Conservation (phyloP, 1,140 invertebrate species). For the Scaptomyza hsui region DNA sequence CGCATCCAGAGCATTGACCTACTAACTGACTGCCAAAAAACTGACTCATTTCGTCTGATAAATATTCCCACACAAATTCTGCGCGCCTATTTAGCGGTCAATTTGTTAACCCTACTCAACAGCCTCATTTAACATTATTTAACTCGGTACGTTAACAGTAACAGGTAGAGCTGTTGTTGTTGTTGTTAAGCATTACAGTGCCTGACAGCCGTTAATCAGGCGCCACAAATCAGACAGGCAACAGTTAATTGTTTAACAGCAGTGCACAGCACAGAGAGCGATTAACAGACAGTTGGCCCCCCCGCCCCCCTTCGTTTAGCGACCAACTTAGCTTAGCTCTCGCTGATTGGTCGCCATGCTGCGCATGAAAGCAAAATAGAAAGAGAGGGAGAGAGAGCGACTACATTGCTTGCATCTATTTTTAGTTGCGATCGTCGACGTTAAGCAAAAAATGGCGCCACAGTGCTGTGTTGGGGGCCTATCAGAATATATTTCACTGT, state of each 20-base stretch:
- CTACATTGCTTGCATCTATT: slow-evolving; percentile 19
- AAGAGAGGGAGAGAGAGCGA: not conserved
- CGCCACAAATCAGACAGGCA: slow-evolving; percentile 60
- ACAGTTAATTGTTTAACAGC: slow-evolving; percentile 40
- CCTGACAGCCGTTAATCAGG: slow-evolving; percentile 75
- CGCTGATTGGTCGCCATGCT: not conserved
- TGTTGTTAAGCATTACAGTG: slow-evolving; percentile 16
- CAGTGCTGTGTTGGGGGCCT: slow-evolving; percentile 11
- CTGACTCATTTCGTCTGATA: not conserved
- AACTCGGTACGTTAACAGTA: slow-evolving; percentile 17
- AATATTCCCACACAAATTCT: slow-evolving; percentile 55
- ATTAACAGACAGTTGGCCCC: slow-evolving; percentile 10
- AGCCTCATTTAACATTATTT: slow-evolving; percentile 35
- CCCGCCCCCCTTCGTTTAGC: not conserved
- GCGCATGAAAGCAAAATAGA: not conserved
- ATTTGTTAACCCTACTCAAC: slow-evolving; percentile 71
- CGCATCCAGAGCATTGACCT: slow-evolving; percentile 49
- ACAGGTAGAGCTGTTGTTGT: slow-evolving; percentile 41
- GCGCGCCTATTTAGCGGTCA: slow-evolving; percentile 49
- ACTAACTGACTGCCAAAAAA: slow-evolving; percentile 31
- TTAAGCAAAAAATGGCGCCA: slow-evolving; percentile 36
- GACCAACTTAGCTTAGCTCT: not conserved
- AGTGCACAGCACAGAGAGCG: slow-evolving; percentile 28
- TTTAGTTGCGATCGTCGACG: slow-evolving; percentile 37
- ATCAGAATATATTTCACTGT: slow-evolving; percentile 1